A percentile compares a stretch with the other conserved stretches of the same genome.
phyloP scores from a whole-genome alignment of 2,113 vertebrate species.

The Poeciliopsis turrubarensis region DNA sequence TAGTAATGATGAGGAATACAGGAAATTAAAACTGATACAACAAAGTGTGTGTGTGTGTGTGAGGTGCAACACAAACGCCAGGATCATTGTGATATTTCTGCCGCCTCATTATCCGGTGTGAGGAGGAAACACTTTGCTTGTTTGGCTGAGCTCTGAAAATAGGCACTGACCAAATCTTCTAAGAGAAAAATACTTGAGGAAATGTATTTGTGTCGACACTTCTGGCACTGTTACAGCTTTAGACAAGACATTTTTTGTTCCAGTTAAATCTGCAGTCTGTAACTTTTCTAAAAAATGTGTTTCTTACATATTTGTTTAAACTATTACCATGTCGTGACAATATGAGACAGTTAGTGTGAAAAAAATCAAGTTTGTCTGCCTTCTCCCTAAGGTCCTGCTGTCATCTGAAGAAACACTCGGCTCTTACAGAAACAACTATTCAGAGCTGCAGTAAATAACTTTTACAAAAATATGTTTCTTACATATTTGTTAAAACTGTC shows the following conservation, averaged over 20 bases:
- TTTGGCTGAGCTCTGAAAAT: slow-evolving; percentile 26
- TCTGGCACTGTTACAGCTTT: neutral
- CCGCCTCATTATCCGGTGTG: slow-evolving; percentile 47
- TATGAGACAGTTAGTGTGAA: too few relatives aligned
- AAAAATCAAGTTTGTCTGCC: too few relatives aligned
- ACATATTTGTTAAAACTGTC: too few relatives aligned
- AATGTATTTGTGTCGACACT: slow-evolving; percentile 4
- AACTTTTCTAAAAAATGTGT: too few relatives aligned
- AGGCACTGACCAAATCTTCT: slow-evolving; percentile 36
- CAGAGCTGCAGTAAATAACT: too few relatives aligned
- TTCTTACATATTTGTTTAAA: too few relatives aligned
- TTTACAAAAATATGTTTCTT: too few relatives aligned
- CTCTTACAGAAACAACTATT: too few relatives aligned
- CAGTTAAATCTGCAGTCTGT: neutral
- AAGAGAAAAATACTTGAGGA: slow-evolving; percentile 24
- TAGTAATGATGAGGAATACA: slow-evolving; percentile 30
- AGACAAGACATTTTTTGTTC: neutral
- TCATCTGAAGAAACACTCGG: too few relatives aligned
- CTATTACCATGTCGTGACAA: too few relatives aligned
- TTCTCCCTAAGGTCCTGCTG: too few relatives aligned
- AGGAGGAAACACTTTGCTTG: slow-evolving; percentile 57
- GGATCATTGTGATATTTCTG: slow-evolving; percentile 41
- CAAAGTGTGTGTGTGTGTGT: slow-evolving; percentile 20
- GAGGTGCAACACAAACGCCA: slow-evolving; percentile 3
- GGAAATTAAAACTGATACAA: slow-evolving; percentile 15